These are phyloP conservation scores for Anhinga rufa DNA, from an alignment of 2,113 vertebrate species.

Conservation along the genomic window DNA sequence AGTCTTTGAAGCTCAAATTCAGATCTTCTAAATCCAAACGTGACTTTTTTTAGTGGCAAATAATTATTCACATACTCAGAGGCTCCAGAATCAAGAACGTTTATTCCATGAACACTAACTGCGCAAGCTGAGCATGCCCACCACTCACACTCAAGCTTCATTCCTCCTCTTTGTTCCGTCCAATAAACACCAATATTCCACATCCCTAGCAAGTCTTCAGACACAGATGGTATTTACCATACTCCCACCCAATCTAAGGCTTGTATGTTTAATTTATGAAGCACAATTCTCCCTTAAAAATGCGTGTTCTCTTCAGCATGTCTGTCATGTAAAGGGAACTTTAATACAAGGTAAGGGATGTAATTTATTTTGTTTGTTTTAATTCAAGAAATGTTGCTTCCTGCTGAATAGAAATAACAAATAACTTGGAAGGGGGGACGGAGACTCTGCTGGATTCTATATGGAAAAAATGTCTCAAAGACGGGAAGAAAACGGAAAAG, in stretches of 20 bases:
- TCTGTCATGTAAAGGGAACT: neutral
- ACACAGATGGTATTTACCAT: neutral
- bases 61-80: neutral
- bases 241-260: neutral
- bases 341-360: neutral
- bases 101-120: neutral
- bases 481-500: neutral
- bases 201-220: neutral
- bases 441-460: neutral
- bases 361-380: neutral
- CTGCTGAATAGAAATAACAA: neutral
- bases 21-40: neutral
- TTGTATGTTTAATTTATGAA: neutral
- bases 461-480: neutral
- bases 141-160: neutral
- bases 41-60: neutral
- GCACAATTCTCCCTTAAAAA: neutral
- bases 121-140: neutral
- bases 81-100: neutral
- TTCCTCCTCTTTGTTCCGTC: rapidly evolving
- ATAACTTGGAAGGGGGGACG: neutral
- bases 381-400: neutral
- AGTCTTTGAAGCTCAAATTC: neutral
- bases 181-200: neutral
- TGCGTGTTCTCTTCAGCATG: neutral